Base-by-base conservation (phyloP, 1,140 invertebrate genomes). In the Manduca sexta region DNA sequence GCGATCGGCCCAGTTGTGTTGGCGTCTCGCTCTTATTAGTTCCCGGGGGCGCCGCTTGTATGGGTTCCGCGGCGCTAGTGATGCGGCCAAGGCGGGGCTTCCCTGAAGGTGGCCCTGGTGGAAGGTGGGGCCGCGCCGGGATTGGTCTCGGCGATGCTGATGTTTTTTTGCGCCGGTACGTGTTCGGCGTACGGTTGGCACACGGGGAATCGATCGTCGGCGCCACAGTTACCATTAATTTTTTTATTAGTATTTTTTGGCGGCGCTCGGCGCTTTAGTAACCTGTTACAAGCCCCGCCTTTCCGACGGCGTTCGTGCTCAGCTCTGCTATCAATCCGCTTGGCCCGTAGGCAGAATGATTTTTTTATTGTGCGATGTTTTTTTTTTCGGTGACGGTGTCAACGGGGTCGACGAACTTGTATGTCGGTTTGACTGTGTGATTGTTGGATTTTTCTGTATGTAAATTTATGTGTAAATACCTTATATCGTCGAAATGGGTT, bases 161-260 rank as follows among this genome's bases (percentile, higher is more conserved):
- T 64, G 77, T 82, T 84, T 82, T 75, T 82, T 84, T 69, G 4
- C 64, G 56, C 63, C 55, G 50, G 66, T 74, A 74, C 75, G 77
- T 76, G 71, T 60, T 16, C 38, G 11, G 38, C 14, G 15, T 16
- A 40, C 38, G 78, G 79, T 78, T 83, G 79, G 77, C 63, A 73
- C 67, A 37, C 48, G 39, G 14, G 53, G 64, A n/a, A 83, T 83
- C 74, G 79, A 84, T 84, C 70, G 71, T 55, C 29, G 62, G 69
- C 63, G 69, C 64, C 69, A 67, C 60, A 63, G 68, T 74, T 75
- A 64, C 79, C 70, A 83, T 85, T 82, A 83, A 73, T 83, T 84
- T 77, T 38, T 84, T 85, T 83, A 83, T 83, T 76, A 76, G 60
- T 80, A 83, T 83, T 85, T 84, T 85, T 83, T 81, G 76, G 74